These are phyloP conservation scores for Cecropterus lyciades DNA, from an alignment of 1,140 invertebrate genomes.

Conservation along the genomic window DNA sequence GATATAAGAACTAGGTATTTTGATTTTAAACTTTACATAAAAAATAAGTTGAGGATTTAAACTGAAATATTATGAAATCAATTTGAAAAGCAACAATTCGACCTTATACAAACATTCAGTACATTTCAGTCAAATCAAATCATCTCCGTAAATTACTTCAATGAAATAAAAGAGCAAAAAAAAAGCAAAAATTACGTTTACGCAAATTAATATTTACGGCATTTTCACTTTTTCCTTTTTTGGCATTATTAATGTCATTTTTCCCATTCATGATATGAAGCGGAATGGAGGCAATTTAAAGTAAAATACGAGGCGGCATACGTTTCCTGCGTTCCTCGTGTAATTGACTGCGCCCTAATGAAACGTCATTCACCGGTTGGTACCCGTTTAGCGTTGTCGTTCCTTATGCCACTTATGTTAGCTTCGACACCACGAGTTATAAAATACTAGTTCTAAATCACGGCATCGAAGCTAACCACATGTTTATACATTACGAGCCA, in stretches of 20 bases:
- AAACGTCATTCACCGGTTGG: constrained; percentile 56
- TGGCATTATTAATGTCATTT: constrained; percentile 57
- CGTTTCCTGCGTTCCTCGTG: constrained; percentile 53
- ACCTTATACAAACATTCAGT: no score
- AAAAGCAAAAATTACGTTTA: constrained; percentile 46
- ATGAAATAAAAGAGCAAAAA: constrained; percentile 12
- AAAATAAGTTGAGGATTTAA: no score
- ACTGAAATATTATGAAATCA: no score
- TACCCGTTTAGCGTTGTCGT: constrained; percentile 3
- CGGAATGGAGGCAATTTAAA: constrained; percentile 62
- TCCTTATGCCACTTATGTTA: not conserved
- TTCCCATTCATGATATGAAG: constrained; percentile 58
- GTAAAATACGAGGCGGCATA: constrained; percentile 65
- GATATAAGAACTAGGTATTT: no score
- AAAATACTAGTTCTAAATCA: no score
- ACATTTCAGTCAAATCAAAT: no score
- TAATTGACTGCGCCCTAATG: constrained; percentile 72
- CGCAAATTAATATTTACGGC: constrained; percentile 62
- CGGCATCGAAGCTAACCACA: no score
- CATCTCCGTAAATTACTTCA: constrained; percentile 27
- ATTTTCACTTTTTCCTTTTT: constrained; percentile 54
- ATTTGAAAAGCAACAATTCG: no score
- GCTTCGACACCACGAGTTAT: no score
- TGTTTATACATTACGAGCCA: no score
- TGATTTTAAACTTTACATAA: no score